Percentiles rank a stretch among this genome's conserved stretches.
Evolutionary conservation across 2,797 vertebrate species (phyloP).

Genomic region (Anomalospiza imberbis): DNA sequence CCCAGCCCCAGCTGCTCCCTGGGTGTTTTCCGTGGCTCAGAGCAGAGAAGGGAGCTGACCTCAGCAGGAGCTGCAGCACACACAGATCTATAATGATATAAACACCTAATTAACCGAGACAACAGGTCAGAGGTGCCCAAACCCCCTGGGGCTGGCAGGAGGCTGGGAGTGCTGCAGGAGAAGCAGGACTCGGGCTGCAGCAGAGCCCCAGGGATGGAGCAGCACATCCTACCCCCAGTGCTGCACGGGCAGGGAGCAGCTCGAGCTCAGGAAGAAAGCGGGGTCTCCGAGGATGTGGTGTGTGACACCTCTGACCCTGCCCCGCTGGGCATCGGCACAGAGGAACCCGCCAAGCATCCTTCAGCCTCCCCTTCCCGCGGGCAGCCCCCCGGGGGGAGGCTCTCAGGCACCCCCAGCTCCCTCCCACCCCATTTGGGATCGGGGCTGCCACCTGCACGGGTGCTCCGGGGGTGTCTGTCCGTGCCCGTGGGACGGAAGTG

Average conservation of each 20-base stretch:
- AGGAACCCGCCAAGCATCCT: fast-evolving
- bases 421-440: too few relatives aligned
- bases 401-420: not conserved
- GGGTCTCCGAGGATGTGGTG: too few relatives aligned
- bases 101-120: fast-evolving
- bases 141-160: not conserved
- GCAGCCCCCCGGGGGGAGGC: not conserved
- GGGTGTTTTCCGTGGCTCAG: not conserved
- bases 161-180: not conserved
- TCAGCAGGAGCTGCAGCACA: not conserved
- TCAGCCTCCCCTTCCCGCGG: not conserved
- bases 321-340: not conserved
- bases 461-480: too few relatives aligned
- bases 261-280: not conserved
- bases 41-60: not conserved
- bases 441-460: not conserved
- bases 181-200: not conserved
- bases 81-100: fast-evolving
- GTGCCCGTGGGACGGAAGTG: not conserved
- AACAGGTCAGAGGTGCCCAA: not conserved
- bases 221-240: not conserved
- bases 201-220: not conserved
- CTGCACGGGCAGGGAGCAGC: not conserved
- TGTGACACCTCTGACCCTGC: not conserved
- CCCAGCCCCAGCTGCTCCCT: not conserved